phyloP scores from a whole-genome alignment of 2,797 vertebrate genomes.

The Xiphorhynchus erythropygius region DNA sequence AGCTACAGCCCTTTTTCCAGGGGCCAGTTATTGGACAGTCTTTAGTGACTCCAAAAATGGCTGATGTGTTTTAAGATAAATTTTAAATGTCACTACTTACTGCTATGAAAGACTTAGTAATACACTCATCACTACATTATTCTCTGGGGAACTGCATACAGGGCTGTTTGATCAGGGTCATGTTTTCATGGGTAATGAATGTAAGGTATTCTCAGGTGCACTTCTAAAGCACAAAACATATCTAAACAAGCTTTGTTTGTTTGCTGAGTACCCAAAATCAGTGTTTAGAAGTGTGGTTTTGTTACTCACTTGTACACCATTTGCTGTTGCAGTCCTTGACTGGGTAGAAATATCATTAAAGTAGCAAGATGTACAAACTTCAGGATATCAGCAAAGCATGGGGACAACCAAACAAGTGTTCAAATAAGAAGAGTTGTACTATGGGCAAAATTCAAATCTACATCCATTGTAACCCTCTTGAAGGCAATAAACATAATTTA shows the following conservation, averaged over 20 bases:
- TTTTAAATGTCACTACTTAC: not conserved
- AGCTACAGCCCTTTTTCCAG: not conserved
- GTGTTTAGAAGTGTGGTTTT: not conserved
- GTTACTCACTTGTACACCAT: not conserved
- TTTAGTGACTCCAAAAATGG: not conserved
- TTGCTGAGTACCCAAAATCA: not conserved
- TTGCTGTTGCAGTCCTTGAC: not conserved
- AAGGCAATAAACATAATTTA: not conserved
- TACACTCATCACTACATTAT: not conserved
- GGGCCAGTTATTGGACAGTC: not conserved
- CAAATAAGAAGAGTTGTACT: not conserved
- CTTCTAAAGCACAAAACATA: not conserved
- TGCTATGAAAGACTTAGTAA: not conserved
- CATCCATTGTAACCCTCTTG: not conserved
- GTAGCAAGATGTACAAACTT: not conserved
- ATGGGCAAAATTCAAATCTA: not conserved
- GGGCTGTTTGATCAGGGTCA: not conserved
- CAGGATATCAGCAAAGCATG: not conserved
- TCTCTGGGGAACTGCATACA: not conserved
- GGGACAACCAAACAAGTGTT: not conserved
- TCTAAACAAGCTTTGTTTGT: not conserved
- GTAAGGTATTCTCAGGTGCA: not conserved
- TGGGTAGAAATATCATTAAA: not conserved
- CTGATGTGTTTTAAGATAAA: not conserved
- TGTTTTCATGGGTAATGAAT: constrained; percentile 16